A percentile compares a stretch with the other conserved stretches of the same genome.
phyloP scores from a whole-genome alignment of 2,113 vertebrate genomes.

The Dermatemys mawii region DNA sequence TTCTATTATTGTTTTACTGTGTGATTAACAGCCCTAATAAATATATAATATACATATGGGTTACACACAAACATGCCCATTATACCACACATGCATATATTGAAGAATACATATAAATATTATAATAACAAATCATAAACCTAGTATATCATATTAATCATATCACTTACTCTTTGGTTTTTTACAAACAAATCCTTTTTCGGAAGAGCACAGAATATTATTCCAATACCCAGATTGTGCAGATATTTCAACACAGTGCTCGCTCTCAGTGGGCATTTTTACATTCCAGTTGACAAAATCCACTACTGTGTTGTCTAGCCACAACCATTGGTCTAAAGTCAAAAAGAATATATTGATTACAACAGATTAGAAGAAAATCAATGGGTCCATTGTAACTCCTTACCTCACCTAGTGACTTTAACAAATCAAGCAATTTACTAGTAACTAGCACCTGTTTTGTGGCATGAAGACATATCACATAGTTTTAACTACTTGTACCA shows the following conservation, averaged over 20 bases:
- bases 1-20: no score
- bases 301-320: constrained; percentile 34
- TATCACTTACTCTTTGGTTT: constrained; percentile 15
- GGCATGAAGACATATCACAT: fast-evolving
- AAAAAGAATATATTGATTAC: neutral
- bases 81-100: neutral
- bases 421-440: neutral
- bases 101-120: neutral
- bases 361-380: fast-evolving
- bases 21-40: no score
- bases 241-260: constrained; percentile 28
- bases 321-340: constrained; percentile 45
- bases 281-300: constrained; percentile 60
- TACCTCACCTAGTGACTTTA: neutral
- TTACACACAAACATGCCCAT: neutral
- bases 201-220: constrained; percentile 23
- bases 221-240: constrained; percentile 37
- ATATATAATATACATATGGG: neutral
- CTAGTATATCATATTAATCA: neutral
- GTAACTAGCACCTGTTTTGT: neutral
- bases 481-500: neutral
- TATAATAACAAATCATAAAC: neutral
- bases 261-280: neutral
- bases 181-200: constrained; percentile 60
- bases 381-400: neutral